A percentile compares a stretch with the other conserved stretches of the same genome.
These are phyloP conservation scores for Drosophila orena DNA, from an alignment of 1,140 invertebrate genomes.

Conservation along the genomic window DNA sequence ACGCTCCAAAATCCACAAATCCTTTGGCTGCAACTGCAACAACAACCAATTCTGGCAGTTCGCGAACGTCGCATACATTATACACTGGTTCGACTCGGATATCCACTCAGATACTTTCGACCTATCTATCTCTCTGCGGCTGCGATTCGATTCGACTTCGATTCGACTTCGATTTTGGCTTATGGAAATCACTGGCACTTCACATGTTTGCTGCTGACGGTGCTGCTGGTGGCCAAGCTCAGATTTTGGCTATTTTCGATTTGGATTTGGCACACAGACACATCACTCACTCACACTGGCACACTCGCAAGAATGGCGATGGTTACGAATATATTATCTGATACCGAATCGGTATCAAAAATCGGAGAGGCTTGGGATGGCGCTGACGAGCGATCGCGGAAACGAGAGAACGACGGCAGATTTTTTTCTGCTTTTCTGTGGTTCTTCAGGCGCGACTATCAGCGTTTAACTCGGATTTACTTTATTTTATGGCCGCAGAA, in stretches of 20 bases:
- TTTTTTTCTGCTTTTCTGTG: slow-evolving; percentile 37
- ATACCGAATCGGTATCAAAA: slow-evolving; percentile 55
- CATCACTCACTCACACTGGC: slow-evolving; percentile 20
- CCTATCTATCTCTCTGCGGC: slow-evolving; percentile 6
- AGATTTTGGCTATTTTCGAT: slow-evolving; percentile 43
- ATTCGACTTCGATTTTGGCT: slow-evolving; percentile 12
- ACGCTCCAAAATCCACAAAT: slow-evolving; percentile 81
- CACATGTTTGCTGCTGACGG: slow-evolving; percentile 36
- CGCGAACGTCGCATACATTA: slow-evolving; percentile 79
- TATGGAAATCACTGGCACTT: slow-evolving; percentile 56
- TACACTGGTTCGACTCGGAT: slow-evolving; percentile 32
- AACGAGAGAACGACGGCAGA: slow-evolving; percentile 49
- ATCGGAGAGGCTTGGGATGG: slow-evolving; percentile 17
- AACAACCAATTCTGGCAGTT: slow-evolving; percentile 79
- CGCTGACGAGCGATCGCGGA: slow-evolving; percentile 55
- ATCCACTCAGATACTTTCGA: slow-evolving; percentile 32
- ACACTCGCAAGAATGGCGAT: slow-evolving; percentile 21
- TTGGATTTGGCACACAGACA: slow-evolving; percentile 26
- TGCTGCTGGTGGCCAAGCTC: slow-evolving; percentile 19
- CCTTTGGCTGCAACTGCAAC: slow-evolving; percentile 82
- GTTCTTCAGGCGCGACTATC: slow-evolving; percentile 56
- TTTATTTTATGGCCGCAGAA: slow-evolving; percentile 46
- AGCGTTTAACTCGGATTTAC: slow-evolving; percentile 44
- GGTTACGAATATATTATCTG: slow-evolving; percentile 48
- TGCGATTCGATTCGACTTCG: slow-evolving; percentile 16